A percentile compares a stretch with the other conserved stretches of the same genome.
These are phyloP conservation scores for Lanius ludovicianus DNA, from an alignment of 2,113 vertebrate genomes.

Conservation along the genomic window DNA sequence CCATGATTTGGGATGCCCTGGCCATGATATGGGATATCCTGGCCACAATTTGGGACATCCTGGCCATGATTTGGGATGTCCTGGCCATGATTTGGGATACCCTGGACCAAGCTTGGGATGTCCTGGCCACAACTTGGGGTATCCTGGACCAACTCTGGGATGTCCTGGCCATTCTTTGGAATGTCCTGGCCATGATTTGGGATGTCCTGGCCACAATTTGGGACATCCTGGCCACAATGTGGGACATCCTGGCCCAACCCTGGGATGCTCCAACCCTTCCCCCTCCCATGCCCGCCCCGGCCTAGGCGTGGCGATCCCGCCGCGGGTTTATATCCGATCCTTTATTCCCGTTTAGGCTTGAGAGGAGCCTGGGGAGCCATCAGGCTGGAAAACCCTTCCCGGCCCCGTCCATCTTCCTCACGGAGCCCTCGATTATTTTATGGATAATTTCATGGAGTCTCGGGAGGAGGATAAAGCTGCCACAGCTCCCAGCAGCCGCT, in stretches of 20 bases:
- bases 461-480: conserved; percentile 59
- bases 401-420: conserved; percentile 45
- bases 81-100: background rate
- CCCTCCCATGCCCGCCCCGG: rapidly evolving
- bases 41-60: no score
- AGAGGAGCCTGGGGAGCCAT: conserved; percentile 59
- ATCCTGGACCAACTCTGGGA: background rate
- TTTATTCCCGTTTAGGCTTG: conserved; percentile 5
- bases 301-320: background rate
- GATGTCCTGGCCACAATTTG: no score
- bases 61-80: background rate
- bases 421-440: conserved; percentile 38
- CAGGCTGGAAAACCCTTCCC: conserved; percentile 10
- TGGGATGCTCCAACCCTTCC: background rate
- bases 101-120: no score
- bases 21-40: background rate
- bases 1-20: background rate
- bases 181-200: background rate
- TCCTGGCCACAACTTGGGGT: background rate
- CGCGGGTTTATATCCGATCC: background rate
- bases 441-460: conserved; percentile 50
- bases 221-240: no score
- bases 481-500: background rate
- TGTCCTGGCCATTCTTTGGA: background rate
- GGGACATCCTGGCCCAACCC: background rate